These are phyloP conservation scores for Perizoma flavofasciatum DNA, from an alignment of 2,888 invertebrate genomes.

Conservation along the genomic window DNA sequence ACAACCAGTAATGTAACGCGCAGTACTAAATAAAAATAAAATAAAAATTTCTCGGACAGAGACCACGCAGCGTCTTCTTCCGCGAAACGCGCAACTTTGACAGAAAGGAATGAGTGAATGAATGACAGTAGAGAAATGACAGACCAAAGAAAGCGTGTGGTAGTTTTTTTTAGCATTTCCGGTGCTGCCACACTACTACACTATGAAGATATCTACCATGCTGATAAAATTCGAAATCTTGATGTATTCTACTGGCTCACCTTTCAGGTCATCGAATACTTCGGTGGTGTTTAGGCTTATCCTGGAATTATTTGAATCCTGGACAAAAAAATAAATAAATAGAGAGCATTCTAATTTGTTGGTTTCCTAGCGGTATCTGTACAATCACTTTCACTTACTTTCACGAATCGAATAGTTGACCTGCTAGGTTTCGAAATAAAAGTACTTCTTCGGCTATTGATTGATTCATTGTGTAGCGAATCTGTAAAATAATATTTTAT, in stretches of 20 bases:
- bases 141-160: slow-evolving; percentile 3
- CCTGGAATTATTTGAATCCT: slow-evolving; percentile 68
- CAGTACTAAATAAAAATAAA: slow-evolving; percentile 71
- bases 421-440: slow-evolving; percentile 72
- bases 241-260: slow-evolving; percentile 43
- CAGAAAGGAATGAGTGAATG: slow-evolving; percentile 17
- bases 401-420: slow-evolving; percentile 71
- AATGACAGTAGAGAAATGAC: not conserved
- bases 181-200: slow-evolving; percentile 42
- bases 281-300: slow-evolving; percentile 60
- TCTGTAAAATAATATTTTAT: slow-evolving; percentile 51
- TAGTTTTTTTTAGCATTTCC: slow-evolving; percentile 18
- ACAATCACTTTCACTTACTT: slow-evolving; percentile 53
- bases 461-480: slow-evolving; percentile 78
- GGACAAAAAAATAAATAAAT: slow-evolving; percentile 38
- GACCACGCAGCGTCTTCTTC: slow-evolving; percentile 72
- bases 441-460: slow-evolving; percentile 73
- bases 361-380: not conserved
- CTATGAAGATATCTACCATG: slow-evolving; percentile 26
- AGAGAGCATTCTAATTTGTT: not conserved
- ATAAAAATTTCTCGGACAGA: slow-evolving; percentile 73
- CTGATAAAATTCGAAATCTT: not conserved
- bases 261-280: slow-evolving; percentile 66
- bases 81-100: slow-evolving; percentile 61
- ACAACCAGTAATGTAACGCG: slow-evolving; percentile 55